A percentile compares a stretch with the other conserved stretches of the same genome.
Evolutionary conservation across 2,888 invertebrate species (phyloP).

Genomic region (Salpingus planirostris): DNA sequence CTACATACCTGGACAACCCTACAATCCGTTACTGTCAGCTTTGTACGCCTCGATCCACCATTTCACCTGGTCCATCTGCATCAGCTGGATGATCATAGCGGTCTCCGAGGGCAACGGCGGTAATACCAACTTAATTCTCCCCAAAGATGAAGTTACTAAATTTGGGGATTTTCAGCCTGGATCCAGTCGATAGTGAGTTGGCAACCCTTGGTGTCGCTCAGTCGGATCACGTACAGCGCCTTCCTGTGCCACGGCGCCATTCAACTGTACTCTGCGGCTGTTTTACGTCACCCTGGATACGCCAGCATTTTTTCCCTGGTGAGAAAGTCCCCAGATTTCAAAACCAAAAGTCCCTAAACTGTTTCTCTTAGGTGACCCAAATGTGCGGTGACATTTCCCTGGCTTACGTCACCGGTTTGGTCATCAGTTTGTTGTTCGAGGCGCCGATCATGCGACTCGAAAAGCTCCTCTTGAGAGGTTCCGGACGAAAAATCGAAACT

Average conservation of each 20-base stretch:
- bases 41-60: conserved; percentile 32
- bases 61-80: conserved; percentile 30
- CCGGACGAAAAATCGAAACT: not conserved
- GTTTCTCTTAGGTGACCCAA: conserved; percentile 22
- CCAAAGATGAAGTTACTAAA: not conserved
- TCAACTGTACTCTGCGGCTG: conserved; percentile 26
- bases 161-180: conserved; percentile 24
- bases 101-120: conserved; percentile 33
- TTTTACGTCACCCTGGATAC: conserved; percentile 23
- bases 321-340: conserved; percentile 7
- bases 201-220: conserved; percentile 26
- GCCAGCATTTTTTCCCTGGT: conserved; percentile 26
- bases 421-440: conserved; percentile 28
- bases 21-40: conserved; percentile 25
- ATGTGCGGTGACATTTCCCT: conserved; percentile 27
- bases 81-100: conserved; percentile 32
- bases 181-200: conserved; percentile 26
- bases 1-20: conserved; percentile 25
- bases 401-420: conserved; percentile 26
- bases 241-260: conserved; percentile 30
- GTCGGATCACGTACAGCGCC: conserved; percentile 29
- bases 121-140: conserved; percentile 13
- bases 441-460: conserved; percentile 30
- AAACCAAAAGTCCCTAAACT: no score
- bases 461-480: conserved; percentile 16